phyloP scores from a whole-genome alignment of 2,797 vertebrate genomes.

The Danio tinwini region DNA sequence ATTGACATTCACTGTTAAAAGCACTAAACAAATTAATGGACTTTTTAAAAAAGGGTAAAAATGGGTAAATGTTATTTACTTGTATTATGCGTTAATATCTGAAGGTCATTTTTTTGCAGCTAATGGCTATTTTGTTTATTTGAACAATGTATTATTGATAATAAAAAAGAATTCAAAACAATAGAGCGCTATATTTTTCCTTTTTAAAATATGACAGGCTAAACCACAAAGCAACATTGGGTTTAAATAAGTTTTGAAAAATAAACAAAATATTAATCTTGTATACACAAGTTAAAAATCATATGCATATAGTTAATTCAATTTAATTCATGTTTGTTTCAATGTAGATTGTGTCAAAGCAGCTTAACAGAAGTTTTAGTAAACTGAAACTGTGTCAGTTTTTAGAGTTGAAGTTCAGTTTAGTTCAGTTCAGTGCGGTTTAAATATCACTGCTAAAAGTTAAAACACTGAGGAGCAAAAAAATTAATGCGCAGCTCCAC shows the following conservation, averaged over 20 bases:
- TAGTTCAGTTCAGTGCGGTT: too few species aligned
- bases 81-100: slow-evolving; percentile 35
- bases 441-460: too few species aligned
- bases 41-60: not conserved
- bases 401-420: too few species aligned
- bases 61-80: slow-evolving; percentile 19
- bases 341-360: too few species aligned
- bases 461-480: too few species aligned
- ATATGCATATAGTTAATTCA: too few species aligned
- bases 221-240: not conserved
- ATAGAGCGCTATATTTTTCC: not conserved
- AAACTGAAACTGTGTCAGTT: too few species aligned
- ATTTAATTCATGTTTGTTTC: too few species aligned
- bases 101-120: not conserved
- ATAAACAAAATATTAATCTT: not conserved
- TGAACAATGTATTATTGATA: not conserved
- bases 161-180: not conserved
- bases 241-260: not conserved
- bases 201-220: not conserved
- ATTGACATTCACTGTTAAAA: slow-evolving; percentile 31
- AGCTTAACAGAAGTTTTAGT: too few species aligned
- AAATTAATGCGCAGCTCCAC: too few species aligned
- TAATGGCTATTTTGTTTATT: slow-evolving; percentile 5
- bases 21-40: slow-evolving; percentile 1
- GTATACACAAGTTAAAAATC: too few species aligned